Base-by-base conservation (phyloP, 2,888 invertebrate species). In the Ormyrus nitidulus region DNA sequence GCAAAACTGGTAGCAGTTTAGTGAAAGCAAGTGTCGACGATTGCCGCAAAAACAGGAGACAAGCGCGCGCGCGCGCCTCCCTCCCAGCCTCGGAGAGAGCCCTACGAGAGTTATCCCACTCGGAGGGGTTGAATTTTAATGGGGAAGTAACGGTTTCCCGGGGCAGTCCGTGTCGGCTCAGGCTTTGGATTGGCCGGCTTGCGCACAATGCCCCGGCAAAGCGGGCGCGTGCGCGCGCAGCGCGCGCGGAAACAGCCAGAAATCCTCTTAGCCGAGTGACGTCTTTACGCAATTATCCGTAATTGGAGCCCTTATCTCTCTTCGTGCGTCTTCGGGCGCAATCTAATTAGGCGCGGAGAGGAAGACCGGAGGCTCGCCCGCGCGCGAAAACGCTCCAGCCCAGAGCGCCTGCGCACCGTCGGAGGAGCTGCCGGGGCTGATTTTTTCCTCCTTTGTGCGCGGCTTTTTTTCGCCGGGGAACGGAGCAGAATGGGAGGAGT, bases 271-370 rank as follows among this genome's bases (percentile, higher is more conserved):
- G 86, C 86, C 81, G 86, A 86, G 86, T 89, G 89, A 90, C 90
- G 89, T 90, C 90, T 90, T 90, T 89, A 90, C 89, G 89, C 90
- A 90, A 90, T 90, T 90, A 90, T 85, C 87, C 85, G 86, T 90
- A 90, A 90, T 90, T 90, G 90, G 90, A 86, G 19, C 19, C 86
- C 85, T 84, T 80, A 71, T 80, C 77, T 77, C 79, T 75, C 8
- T 8, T 44, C 66, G 13, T 46, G 56, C 72, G 66, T 71, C 71
- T 78, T 72, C 44, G 34, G 83, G 85, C 87, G 85, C 86, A 88
- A 88, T 87, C 87, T 89, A 88, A 89, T 89, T 90, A 90, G 87
- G 84, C 85, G 46, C 83, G 83, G 87, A 87, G 87, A 89, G 19
- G 1, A 86, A 86, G 86, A 87, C 87, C 84, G 86, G 86, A 86